Evolutionary conservation across 2,113 vertebrate genomes (phyloP).

Genomic region (Verasper variegatus): DNA sequence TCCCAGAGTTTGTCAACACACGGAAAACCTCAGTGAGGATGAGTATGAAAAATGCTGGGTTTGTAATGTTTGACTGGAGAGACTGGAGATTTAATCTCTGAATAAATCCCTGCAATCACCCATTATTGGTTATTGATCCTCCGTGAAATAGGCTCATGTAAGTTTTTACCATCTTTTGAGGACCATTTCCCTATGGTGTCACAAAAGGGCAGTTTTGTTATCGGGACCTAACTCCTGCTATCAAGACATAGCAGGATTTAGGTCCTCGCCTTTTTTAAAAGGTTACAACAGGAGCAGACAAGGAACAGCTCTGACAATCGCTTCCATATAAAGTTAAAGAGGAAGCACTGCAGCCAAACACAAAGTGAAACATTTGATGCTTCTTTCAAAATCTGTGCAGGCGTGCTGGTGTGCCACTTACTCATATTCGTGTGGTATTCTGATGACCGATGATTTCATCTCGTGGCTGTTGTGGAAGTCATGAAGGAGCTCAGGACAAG

Average conservation of each 20-base stretch:
- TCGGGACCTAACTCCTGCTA: neutral
- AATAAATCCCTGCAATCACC: too few relatives aligned
- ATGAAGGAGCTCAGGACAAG: slow-evolving; percentile 77
- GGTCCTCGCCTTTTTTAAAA: neutral
- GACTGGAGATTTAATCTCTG: neutral
- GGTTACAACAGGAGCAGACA: slow-evolving; percentile 3
- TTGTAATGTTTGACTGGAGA: neutral
- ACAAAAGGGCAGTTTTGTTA: neutral
- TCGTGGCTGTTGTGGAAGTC: slow-evolving; percentile 85
- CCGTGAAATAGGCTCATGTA: neutral
- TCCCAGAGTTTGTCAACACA: neutral
- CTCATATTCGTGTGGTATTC: slow-evolving; percentile 81
- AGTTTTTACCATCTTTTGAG: too few relatives aligned
- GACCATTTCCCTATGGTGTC: too few relatives aligned
- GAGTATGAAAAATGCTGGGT: too few relatives aligned
- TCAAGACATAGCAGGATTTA: neutral
- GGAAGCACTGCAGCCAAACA: slow-evolving; percentile 13
- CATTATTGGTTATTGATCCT: neutral
- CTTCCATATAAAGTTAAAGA: slow-evolving; percentile 29
- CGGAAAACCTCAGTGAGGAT: too few relatives aligned
- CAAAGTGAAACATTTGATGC: slow-evolving; percentile 8
- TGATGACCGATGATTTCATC: slow-evolving; percentile 89
- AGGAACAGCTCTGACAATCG: neutral
- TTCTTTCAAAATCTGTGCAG: slow-evolving; percentile 6
- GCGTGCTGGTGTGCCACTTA: slow-evolving; percentile 79